Evolutionary conservation across 2,888 invertebrate genomes (phyloP), one percentile per base, ranked within the genome.

Genomic region (Drosophila dives): DNA sequence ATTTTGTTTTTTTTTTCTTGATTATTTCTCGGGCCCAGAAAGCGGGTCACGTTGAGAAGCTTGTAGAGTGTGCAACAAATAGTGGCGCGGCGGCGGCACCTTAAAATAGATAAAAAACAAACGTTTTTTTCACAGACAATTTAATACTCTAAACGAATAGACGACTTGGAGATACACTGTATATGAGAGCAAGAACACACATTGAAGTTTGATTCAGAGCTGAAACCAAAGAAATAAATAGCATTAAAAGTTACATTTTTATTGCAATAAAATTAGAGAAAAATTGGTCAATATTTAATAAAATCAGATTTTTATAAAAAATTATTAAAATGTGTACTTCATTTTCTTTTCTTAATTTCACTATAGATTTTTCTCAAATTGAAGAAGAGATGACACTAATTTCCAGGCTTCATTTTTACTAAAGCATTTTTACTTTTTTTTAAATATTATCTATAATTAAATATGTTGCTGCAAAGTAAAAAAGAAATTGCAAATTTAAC

Each of bases 31-130:
- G 36, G 12, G 73, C 72, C 68, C 75, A 66, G 29, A 77, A 77
- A 78, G 26, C 70, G 71, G 74, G 78, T 72, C 79, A 71, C 73
- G 71, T 59, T 49, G 26, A 68, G 67, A 76, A 58, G 51, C 50
- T 80, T 75, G 62, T n/a, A 62, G 65, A 77, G 71, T 67, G 60
- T 45, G 15, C 45, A 45, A 45, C 54, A 34, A 61, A 59, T 51
- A 36, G 2, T 26, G 33, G 36, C n/a, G 54, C 55, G 56, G 45
- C 17, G 64, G 86, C 83, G 84, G 87, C 88, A 84, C 86, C 86
- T 79, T 81, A 71, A 87, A 84, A 74, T 20, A 11, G 20, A 20
- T 38, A 10, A 6, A 45, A 20, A 4, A 38, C 2, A 26, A 7
- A 1, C 5, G 15, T 42, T 32, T n/a, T 11, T 1, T n/a, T 12